These are phyloP conservation scores for Athalia circularis DNA, from an alignment of 2,888 invertebrate species.

Conservation along the genomic window DNA sequence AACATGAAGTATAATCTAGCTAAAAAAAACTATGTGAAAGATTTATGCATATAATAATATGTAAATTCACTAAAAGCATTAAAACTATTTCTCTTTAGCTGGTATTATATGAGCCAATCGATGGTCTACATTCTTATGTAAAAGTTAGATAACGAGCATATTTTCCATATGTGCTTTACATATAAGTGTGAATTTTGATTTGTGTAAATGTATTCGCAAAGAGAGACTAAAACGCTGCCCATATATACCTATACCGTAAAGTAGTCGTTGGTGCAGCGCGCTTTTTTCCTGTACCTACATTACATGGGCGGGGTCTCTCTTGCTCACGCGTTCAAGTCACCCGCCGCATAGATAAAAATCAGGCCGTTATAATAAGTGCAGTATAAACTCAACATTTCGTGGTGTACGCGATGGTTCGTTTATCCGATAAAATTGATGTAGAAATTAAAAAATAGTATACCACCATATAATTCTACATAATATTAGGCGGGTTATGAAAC, in stretches of 20 bases:
- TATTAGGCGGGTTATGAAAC: too few species aligned
- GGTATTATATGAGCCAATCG: background rate
- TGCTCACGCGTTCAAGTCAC: conserved; percentile 33
- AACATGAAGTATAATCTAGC: too few species aligned
- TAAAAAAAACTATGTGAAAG: background rate
- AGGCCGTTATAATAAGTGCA: too few species aligned
- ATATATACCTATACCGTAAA: background rate
- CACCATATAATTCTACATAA: too few species aligned
- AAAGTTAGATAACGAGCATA: background rate
- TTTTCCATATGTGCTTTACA: background rate
- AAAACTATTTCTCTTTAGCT: conserved; percentile 27
- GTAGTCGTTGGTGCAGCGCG: background rate
- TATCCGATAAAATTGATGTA: too few species aligned
- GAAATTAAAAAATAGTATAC: background rate
- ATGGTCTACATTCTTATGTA: background rate
- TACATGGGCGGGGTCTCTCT: conserved; percentile 3
- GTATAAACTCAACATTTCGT: too few species aligned
- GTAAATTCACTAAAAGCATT: background rate
- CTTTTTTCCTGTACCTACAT: conserved; percentile 21
- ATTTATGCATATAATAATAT: background rate
- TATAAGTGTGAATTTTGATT: background rate
- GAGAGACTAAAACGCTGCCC: background rate
- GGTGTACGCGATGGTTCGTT: too few species aligned
- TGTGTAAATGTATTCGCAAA: background rate
- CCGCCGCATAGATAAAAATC: background rate